Evolutionary conservation across 1,140 invertebrate genomes (phyloP), one percentile per base, ranked within the genome.

Genomic region (Drosophila pseudoobscura): DNA sequence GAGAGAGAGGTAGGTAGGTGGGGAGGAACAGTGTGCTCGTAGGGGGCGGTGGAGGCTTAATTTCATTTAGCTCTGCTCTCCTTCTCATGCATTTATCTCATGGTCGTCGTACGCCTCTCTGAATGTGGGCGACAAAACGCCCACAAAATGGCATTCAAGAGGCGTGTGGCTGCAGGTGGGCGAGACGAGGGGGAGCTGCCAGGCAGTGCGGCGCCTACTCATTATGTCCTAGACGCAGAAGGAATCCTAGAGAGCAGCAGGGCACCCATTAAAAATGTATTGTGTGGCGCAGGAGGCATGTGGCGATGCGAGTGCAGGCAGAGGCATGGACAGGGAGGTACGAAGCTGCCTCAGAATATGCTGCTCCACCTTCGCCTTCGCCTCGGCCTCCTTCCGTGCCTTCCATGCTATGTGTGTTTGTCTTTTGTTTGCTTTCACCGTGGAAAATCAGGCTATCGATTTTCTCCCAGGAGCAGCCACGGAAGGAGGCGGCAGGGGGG

Each of bases 401-500:
- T 24, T 17, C 17, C 17, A 1, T 17, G 17, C 20, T 3, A 29
- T 5, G 15, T 59, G 45, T 59, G 45, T 26, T 49, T 69, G 52
- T 58, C 70, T 74, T 74, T 74, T 74, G 70, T 74, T 74, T 74
- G 70, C 71, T 54, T 75, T 75, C 66, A 44, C 63, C 60, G 61
- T 75, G 65, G 72, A 68, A 75, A 75, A 75, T 75, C 72, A 75
- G 73, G 73, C 73, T 75, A 75, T 75, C 73, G 73, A 75, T 75
- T 75, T 75, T 75, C 35, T 45, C 7, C 35, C 54, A 68, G 51
- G 22, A 54, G 29, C 6, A 17, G 20, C 20, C 35, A 15, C 22
- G 29, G 49, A 44, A 7, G 31, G 31, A 29, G 17, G 9, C n/a
- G 39, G 26, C 17, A 8, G 26, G 22, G 59, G 50, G 47, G 66